Evolutionary conservation across 2,797 vertebrate species (phyloP), one percentile per base, ranked within the genome.

Genomic region (Cryptoblepharus egeriae): DNA sequence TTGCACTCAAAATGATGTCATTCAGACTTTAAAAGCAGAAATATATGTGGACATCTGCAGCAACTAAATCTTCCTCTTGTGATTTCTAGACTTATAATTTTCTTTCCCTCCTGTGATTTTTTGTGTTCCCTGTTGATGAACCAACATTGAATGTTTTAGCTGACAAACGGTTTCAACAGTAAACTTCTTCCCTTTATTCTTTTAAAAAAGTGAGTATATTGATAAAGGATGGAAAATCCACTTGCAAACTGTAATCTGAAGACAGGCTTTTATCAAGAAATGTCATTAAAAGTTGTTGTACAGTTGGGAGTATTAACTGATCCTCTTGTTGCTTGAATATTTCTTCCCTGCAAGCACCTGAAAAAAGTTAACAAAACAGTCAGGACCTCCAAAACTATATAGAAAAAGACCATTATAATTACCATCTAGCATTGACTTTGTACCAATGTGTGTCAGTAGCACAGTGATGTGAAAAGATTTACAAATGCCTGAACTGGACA

Each of bases 381-480:
- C 0, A 0, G 37, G 70, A 22, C 8, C 7, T 0, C 15, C 1
- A 1, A 60, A 0, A 0, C 6, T 0, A 65, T 32, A 68, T 37
- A 76, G 10, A 60, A 18, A 71, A 52, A 70, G 24, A 11, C 77
- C 42, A 24, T 0, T 72, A 5, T 22, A 1, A n/a, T n/a, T 49
- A 1, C 26, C 42, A 57, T 81, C 30, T 57, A 72, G 1, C 39
- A 37, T 90, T 45, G 75, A 82, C 87, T 88, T 80, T 75, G 49
- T 69, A 83, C 35, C 52, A 75, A 42, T 72, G 32, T 0, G 22
- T 89, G 85, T 86, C 81, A 81, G 79, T 15, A 73, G 55, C 76
- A 4, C 61, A 67, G 45, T 77, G 65, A 32, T 77, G 35, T 42
- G 75, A 45, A 81, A 84, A 84, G 75, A 39, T 75, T 35, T 73